phyloP scores from a whole-genome alignment of 2,113 vertebrate species.

The Pogonocichla stellata region DNA sequence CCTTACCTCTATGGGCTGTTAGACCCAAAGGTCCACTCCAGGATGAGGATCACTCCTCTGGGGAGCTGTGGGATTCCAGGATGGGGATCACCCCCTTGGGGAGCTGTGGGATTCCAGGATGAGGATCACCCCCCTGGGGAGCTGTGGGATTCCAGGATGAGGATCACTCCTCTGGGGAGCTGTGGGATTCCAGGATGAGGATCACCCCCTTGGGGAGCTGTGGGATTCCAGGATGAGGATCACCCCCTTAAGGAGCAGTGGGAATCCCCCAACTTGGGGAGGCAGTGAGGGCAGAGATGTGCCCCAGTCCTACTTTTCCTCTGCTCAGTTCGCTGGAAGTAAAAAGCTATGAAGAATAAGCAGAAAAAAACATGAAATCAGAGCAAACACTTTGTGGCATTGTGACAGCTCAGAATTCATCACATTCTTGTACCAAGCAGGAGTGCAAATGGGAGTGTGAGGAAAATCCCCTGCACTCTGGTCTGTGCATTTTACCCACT shows the following conservation, averaged over 20 bases:
- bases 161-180: background rate
- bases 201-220: background rate
- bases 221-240: background rate
- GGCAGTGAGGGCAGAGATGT: background rate
- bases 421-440: background rate
- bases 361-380: background rate
- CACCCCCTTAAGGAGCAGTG: background rate
- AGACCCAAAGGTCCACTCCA: background rate
- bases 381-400: background rate
- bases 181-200: background rate
- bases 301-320: background rate
- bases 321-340: rapidly evolving
- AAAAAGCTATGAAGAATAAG: background rate
- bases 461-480: background rate
- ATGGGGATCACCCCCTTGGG: background rate
- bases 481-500: background rate
- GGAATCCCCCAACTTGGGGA: rapidly evolving
- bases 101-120: background rate
- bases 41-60: background rate
- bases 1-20: background rate
- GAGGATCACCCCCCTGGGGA: background rate
- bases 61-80: background rate
- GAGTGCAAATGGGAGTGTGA: rapidly evolving
- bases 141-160: background rate
- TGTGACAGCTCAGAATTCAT: background rate